phyloP scores from a whole-genome alignment of 1,140 invertebrate species.

The Sarcophaga bullata region DNA sequence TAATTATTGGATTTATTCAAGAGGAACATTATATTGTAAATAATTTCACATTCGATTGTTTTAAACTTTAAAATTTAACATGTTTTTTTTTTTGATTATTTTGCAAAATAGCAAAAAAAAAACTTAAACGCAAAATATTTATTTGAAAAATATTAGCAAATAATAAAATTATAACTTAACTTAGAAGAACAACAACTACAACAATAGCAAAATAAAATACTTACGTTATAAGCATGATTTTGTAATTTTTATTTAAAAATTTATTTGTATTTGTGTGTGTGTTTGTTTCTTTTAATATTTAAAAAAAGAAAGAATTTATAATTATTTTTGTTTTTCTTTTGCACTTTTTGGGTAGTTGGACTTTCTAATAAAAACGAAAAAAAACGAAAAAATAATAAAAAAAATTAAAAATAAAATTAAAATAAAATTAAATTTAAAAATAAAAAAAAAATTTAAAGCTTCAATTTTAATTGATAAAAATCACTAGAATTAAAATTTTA shows the following conservation, averaged over 20 bases:
- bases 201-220: constrained; percentile 2
- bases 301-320: neutral
- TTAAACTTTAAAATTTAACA: neutral
- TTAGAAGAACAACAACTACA: no score
- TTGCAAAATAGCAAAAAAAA: neutral
- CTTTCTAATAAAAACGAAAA: constrained; percentile 10
- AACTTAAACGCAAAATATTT: no score
- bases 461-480: neutral
- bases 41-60: constrained; percentile 23
- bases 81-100: no score
- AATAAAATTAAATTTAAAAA: constrained; percentile 24
- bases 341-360: constrained; percentile 3
- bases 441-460: neutral
- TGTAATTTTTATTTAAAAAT: constrained; percentile 29
- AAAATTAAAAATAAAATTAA: constrained; percentile 10
- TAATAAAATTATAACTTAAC: constrained; percentile 15
- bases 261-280: neutral
- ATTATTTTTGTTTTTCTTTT: constrained; percentile 8
- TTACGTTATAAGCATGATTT: constrained; percentile 41
- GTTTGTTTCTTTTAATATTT: neutral
- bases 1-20: constrained; percentile 23
- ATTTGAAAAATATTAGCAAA: neutral
- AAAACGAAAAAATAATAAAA: neutral
- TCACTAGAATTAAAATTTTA: no score
- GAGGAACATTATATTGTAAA: constrained; percentile 13